Base-by-base conservation (phyloP, 2,888 invertebrate species). In the Andrena dorsata region DNA sequence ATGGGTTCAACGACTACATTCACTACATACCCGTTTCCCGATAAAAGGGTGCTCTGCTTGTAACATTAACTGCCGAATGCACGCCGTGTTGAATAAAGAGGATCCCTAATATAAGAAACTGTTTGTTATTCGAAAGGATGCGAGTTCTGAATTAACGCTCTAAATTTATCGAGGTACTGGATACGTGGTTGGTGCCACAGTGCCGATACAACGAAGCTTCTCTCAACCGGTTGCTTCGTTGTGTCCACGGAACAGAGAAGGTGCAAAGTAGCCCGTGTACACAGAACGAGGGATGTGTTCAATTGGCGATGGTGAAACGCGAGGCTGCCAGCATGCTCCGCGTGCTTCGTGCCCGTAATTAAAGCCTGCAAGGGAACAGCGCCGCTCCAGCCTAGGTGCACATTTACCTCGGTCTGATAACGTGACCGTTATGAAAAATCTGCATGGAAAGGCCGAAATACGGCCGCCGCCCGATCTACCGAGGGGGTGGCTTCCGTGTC, bases 341-440 rank as follows among this genome's bases (percentile, higher is more conserved):
- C 82, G 84, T 86, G 88, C 87, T 89, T 88, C 90, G 86, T 89
- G 90, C 77, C 82, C 82, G 86, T 90, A 90, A 90, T 90, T 90
- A 90, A 88, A 88, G 85, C 82, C 82, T 76, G 83, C 75, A 80
- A 80, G 73, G 84, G 63, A 70, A 56, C 74, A 53, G 47, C 53
- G 26, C 56, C 35, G n/a, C 51, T 71, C 63, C 35, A n/a, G 41
- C 0, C 20, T 61, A 35, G 32, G 20, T 53, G 80, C 35, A 49
- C 78, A 32, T 78, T 77, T 23, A 30, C 64, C 66, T 63, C 49
- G 64, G 28, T 41, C 53, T 53, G 82, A 86, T 86, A 86, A 86
- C 66, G 61, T 32, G 68, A 58, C 72, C 66, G 64, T 80, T 86
- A 84, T 78, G 77, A 86, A 86, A 86, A 86, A 84, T 86, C 80